Conservation (phyloP, 2,113 vertebrate genomes). For the Prinia subflava region DNA sequence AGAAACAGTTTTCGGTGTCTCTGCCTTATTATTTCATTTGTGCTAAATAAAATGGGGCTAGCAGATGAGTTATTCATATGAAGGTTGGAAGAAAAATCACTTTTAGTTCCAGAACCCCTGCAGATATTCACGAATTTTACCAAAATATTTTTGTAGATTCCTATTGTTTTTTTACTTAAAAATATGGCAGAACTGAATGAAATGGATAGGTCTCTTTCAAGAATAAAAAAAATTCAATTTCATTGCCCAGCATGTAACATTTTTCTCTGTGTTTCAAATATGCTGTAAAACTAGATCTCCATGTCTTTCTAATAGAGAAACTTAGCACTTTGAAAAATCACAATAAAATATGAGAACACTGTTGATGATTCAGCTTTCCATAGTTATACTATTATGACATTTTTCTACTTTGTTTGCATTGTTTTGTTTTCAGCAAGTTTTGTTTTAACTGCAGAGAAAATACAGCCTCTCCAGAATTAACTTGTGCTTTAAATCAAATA, state of each 20-base stretch:
- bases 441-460: constrained; percentile 15
- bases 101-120: constrained; percentile 57
- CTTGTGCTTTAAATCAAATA: not conserved
- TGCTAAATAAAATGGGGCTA: constrained; percentile 49
- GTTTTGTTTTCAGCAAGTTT: constrained; percentile 46
- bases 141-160: constrained; percentile 75
- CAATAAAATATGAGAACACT: constrained; percentile 37
- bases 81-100: constrained; percentile 59
- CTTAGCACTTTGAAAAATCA: constrained; percentile 63
- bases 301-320: constrained; percentile 73
- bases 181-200: constrained; percentile 70
- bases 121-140: constrained; percentile 68
- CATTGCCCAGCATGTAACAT: constrained; percentile 75
- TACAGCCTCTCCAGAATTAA: not conserved
- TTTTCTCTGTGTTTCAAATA: constrained; percentile 73
- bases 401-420: constrained; percentile 26
- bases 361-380: constrained; percentile 54
- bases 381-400: constrained; percentile 45
- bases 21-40: constrained; percentile 66
- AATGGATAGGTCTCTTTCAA: constrained; percentile 71
- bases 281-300: constrained; percentile 72
- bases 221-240: constrained; percentile 75
- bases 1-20: constrained; percentile 41
- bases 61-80: constrained; percentile 60
- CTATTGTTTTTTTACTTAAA: constrained; percentile 74